These are phyloP conservation scores for Sicus ferrugineus DNA, from an alignment of 2,888 invertebrate genomes.

Conservation along the genomic window DNA sequence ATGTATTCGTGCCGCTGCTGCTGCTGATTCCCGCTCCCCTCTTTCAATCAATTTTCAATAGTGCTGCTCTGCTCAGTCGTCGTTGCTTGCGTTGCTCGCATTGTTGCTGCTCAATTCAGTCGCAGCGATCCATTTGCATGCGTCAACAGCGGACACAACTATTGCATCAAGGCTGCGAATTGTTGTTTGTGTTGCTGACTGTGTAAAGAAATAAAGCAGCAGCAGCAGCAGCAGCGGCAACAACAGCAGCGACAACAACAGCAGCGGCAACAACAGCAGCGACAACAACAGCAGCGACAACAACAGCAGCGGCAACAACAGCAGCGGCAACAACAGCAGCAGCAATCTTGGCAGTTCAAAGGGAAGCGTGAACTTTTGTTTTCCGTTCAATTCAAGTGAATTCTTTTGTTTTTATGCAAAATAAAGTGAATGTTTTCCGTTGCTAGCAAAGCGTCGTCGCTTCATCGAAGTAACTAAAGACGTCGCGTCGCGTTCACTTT, in stretches of 20 bases:
- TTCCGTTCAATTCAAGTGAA: not conserved
- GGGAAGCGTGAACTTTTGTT: not conserved
- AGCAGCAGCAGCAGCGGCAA: slow-evolving; percentile 6
- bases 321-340: not conserved
- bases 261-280: not conserved
- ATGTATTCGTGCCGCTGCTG: slow-evolving; percentile 10
- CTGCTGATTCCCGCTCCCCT: not conserved
- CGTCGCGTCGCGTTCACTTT: too few relatives aligned
- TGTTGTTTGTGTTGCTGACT: not conserved
- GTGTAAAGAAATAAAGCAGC: not conserved
- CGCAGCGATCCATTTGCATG: slow-evolving; percentile 18
- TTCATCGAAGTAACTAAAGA: too few relatives aligned
- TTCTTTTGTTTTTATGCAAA: not conserved
- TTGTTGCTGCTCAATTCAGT: not conserved
- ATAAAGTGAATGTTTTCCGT: not conserved
- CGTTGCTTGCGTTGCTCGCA: not conserved
- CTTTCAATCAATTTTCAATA: slow-evolving; percentile 1
- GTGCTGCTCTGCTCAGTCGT: not conserved
- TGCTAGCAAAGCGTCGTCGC: too few relatives aligned
- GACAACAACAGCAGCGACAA: not conserved
- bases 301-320: not conserved
- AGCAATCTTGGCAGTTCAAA: not conserved
- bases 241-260: not conserved
- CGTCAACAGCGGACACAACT: slow-evolving; percentile 18
- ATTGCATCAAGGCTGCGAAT: slow-evolving; percentile 27